A percentile compares a stretch with the other conserved stretches of the same genome.
phyloP scores from a whole-genome alignment of 2,797 vertebrate genomes.

The Brachyrhaphis roseni region DNA sequence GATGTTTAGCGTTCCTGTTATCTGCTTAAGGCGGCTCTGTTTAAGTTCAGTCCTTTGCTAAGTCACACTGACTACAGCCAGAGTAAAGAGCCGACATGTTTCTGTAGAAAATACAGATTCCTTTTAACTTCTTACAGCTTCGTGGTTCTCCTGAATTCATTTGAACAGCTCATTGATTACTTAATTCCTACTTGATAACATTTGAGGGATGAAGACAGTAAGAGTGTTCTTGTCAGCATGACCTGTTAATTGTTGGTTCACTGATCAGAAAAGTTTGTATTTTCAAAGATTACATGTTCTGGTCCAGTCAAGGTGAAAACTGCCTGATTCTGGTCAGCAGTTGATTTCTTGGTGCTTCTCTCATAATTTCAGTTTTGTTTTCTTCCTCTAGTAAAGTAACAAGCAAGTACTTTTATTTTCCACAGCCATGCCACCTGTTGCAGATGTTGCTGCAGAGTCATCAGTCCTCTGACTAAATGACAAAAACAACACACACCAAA shows the following conservation, averaged over 20 bases:
- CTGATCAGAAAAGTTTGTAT: not conserved
- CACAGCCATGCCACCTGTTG: slow-evolving; percentile 37
- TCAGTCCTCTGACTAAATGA: slow-evolving; percentile 50
- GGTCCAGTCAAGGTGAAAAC: not conserved
- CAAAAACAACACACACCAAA: slow-evolving; percentile 11
- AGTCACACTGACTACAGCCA: not conserved
- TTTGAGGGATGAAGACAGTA: not conserved
- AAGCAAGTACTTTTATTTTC: not conserved
- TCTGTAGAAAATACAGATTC: not conserved
- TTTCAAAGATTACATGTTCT: not conserved
- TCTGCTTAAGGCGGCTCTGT: not conserved
- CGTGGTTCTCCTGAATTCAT: not conserved
- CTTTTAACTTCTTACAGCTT: not conserved
- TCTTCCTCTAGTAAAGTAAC: not conserved
- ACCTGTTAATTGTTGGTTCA: not conserved
- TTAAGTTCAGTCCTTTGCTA: not conserved
- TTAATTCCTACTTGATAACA: not conserved
- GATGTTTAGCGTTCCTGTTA: not conserved
- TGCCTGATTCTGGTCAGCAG: not conserved
- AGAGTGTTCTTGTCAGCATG: not conserved
- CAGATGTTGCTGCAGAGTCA: slow-evolving; percentile 42
- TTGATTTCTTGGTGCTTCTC: not conserved
- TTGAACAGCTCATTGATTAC: not conserved
- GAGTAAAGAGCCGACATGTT: not conserved
- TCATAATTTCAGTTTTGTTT: not conserved